phyloP scores from a whole-genome alignment of 2,888 invertebrate species.

The Nymphalis c-album region DNA sequence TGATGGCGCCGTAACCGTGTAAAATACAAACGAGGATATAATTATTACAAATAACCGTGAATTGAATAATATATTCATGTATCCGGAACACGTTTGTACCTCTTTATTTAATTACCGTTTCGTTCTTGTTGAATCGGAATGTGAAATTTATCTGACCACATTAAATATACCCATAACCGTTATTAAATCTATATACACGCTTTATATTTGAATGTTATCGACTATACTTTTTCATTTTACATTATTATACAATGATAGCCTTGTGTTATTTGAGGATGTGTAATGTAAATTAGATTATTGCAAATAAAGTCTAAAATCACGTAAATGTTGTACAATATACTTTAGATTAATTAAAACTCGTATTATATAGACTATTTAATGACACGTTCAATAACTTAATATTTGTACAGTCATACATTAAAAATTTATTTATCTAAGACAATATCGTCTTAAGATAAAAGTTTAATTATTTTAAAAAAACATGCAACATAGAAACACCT shows the following conservation, averaged over 20 bases:
- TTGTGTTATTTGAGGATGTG: too few species aligned
- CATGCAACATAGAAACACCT: neutral
- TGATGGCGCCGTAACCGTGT: slow-evolving; percentile 30
- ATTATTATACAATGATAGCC: too few species aligned
- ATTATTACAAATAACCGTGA: slow-evolving; percentile 25
- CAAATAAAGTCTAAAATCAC: too few species aligned
- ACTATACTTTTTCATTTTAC: neutral
- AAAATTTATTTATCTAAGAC: too few species aligned
- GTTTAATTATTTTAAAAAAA: neutral
- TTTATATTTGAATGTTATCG: neutral
- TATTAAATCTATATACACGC: neutral
- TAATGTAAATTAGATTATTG: too few species aligned
- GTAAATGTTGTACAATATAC: too few species aligned
- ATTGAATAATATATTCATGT: slow-evolving; percentile 21
- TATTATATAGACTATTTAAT: too few species aligned
- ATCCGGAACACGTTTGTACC: slow-evolving; percentile 12
- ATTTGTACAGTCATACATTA: too few species aligned
- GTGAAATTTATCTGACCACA: slow-evolving; percentile 10
- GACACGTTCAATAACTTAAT: too few species aligned
- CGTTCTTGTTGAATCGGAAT: slow-evolving; percentile 12
- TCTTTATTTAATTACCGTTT: slow-evolving; percentile 18
- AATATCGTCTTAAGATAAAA: too few species aligned
- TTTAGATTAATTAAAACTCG: too few species aligned
- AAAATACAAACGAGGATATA: slow-evolving; percentile 28
- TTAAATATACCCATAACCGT: neutral